Percentiles rank a stretch among this genome's conserved stretches.
phyloP scores from a whole-genome alignment of 35 echinoderm and acorn worm genomes.

The Heliocidaris erythrogramma region DNA sequence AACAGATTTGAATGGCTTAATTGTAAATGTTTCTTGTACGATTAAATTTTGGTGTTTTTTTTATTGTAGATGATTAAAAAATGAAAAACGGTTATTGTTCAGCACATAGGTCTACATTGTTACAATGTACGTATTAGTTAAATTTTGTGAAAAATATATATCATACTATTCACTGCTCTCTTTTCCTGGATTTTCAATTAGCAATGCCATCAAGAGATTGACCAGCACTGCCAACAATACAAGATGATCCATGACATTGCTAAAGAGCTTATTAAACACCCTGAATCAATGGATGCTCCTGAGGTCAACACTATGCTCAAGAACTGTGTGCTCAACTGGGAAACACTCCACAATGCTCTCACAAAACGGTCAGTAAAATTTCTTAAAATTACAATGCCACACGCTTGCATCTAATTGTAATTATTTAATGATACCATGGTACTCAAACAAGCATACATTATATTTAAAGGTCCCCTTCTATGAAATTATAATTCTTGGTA shows the following conservation, averaged over 20 bases:
- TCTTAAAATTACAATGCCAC: no score
- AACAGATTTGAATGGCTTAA: no score
- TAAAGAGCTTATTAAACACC: constrained; percentile 77
- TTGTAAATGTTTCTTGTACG: no score
- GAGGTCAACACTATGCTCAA: constrained; percentile 78
- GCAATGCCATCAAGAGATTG: constrained; percentile 51
- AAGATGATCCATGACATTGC: constrained; percentile 76
- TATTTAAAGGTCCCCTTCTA: no score
- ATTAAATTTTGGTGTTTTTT: no score
- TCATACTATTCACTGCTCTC: no score
- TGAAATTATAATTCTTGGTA: no score
- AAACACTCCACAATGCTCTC: constrained; percentile 75
- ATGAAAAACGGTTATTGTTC: no score
- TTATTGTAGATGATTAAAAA: no score
- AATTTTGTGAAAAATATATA: neutral
- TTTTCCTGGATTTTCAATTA: neutral
- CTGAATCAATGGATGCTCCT: constrained; percentile 77
- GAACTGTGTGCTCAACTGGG: constrained; percentile 89
- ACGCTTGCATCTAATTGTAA: neutral
- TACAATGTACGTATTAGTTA: no score
- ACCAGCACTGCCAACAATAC: constrained; percentile 67
- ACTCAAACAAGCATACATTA: no score
- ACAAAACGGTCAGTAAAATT: constrained; percentile 58
- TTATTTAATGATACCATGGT: no score
- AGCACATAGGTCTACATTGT: neutral